Evolutionary conservation across 2,797 vertebrate genomes (phyloP), one percentile per base, ranked within the genome.

Genomic region (Gila robusta): DNA sequence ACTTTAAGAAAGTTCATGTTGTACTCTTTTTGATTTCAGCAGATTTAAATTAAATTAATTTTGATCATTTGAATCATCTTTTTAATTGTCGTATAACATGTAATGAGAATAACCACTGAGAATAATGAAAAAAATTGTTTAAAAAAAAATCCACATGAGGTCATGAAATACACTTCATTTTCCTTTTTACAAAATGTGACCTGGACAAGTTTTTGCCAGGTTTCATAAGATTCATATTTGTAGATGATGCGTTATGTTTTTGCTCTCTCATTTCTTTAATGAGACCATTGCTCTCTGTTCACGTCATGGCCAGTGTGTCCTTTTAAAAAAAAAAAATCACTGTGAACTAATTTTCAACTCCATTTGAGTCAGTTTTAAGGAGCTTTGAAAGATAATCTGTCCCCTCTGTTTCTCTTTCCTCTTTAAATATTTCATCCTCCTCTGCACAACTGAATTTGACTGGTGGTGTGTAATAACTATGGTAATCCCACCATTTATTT

Each of bases 331-430:
- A 9, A 2, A 9, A 17, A 49, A 49, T 49, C 4, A 37, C 26
- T 14, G 19, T 85, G 66, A 85, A 84, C 82, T 83, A 39, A 11
- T 35, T 83, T 85, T 87, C 71, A 88, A 80, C 26, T 74, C 21
- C 2, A 44, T 49, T 47, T 35, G 52, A 39, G 19, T 82, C 62
- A 35, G 49, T 84, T 87, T 83, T 79, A 72, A 66, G 86, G 17
- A 79, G 37, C 72, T 54, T 79, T 44, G 14, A 85, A 79, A 88
- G 47, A 32, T 23, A 54, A 69, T 82, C 77, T 67, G 47, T 70
- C 14, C 59, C 64, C 44, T 66, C 56, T 62, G 67, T 67, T 80
- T 84, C 12, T 85, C 49, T 72, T 59, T 82, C 21, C 52, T 70
- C 21, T 83, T 28, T 82, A 49, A 32, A 77, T 52, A 59, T 70